These are phyloP conservation scores for Heteractis magnifica DNA, from an alignment of 92 coral and sea anemone species.

Conservation along the genomic window DNA sequence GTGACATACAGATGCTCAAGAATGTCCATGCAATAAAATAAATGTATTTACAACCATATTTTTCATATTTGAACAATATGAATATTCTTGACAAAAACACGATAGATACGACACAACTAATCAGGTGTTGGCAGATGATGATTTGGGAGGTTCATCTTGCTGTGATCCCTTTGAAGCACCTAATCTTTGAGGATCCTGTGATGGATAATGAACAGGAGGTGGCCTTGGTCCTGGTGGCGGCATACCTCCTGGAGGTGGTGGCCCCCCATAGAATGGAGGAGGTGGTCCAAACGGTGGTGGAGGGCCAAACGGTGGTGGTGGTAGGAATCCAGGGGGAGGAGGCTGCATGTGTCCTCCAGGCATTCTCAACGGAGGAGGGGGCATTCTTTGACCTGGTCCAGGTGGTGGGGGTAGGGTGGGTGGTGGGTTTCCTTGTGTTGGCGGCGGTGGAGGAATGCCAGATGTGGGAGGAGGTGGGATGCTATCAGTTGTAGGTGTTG, in stretches of 20 bases:
- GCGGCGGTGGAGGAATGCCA: slow-evolving; percentile 65
- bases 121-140: slow-evolving; percentile 41
- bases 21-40: too few species aligned
- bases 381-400: slow-evolving; percentile 74
- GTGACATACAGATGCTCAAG: too few species aligned
- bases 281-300: slow-evolving; percentile 90
- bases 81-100: too few species aligned
- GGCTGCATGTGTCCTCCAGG: slow-evolving; percentile 59
- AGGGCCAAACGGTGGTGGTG: slow-evolving; percentile 87
- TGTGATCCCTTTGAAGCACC: slow-evolving; percentile 81
- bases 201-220: slow-evolving; percentile 94
- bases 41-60: too few species aligned
- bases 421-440: slow-evolving; percentile 72
- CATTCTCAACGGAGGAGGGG: slow-evolving; percentile 70
- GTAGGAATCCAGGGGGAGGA: slow-evolving; percentile 76
- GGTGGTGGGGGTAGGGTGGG: slow-evolving; percentile 72
- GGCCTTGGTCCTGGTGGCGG: slow-evolving; percentile 87
- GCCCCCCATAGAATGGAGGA: slow-evolving; percentile 76
- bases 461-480: slow-evolving; percentile 62
- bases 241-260: slow-evolving; percentile 71
- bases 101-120: not conserved
- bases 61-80: too few species aligned
- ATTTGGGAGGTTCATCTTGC: slow-evolving; percentile 60
- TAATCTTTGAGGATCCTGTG: slow-evolving; percentile 97
- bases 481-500: slow-evolving; percentile 41